phyloP scores from a whole-genome alignment of 92 coral and sea anemone genomes.

The Epizoanthus fatuus region DNA sequence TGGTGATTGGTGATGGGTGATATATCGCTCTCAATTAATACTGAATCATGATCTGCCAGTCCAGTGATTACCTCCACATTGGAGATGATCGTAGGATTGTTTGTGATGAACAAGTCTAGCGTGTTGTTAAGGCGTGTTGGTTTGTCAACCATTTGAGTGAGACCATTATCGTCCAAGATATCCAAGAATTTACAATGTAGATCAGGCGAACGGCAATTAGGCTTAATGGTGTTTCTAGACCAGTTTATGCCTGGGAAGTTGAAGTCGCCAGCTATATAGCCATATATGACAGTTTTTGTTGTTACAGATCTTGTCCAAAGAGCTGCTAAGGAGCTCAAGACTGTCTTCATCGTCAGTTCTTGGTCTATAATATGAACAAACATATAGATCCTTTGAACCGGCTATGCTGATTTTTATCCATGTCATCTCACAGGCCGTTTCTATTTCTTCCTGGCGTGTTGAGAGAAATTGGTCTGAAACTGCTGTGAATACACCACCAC shows the following conservation, averaged over 20 bases:
- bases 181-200: too few species aligned
- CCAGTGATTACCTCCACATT: slow-evolving; percentile 30
- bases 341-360: not conserved
- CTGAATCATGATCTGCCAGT: slow-evolving; percentile 35
- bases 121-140: slow-evolving; percentile 32
- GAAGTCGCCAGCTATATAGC: slow-evolving; percentile 50
- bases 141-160: slow-evolving; percentile 43
- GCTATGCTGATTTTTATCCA: too few species aligned
- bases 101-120: slow-evolving; percentile 20
- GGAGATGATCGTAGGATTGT: slow-evolving; percentile 9
- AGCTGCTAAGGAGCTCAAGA: not conserved
- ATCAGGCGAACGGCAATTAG: too few species aligned
- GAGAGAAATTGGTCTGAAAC: too few species aligned
- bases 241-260: slow-evolving; percentile 32
- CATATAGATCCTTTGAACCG: too few species aligned
- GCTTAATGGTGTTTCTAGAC: not conserved
- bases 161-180: slow-evolving; percentile 47
- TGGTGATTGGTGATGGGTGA: slow-evolving; percentile 30
- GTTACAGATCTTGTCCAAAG: slow-evolving; percentile 1
- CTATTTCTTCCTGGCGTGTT: too few species aligned
- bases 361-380: too few species aligned
- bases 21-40: slow-evolving; percentile 12
- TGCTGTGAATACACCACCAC: too few species aligned
- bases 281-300: slow-evolving; percentile 43
- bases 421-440: too few species aligned